A percentile compares a stretch with the other conserved stretches of the same genome.
Conservation (phyloP, 2,113 vertebrate genomes). For the Coregonus clupeaformis region DNA sequence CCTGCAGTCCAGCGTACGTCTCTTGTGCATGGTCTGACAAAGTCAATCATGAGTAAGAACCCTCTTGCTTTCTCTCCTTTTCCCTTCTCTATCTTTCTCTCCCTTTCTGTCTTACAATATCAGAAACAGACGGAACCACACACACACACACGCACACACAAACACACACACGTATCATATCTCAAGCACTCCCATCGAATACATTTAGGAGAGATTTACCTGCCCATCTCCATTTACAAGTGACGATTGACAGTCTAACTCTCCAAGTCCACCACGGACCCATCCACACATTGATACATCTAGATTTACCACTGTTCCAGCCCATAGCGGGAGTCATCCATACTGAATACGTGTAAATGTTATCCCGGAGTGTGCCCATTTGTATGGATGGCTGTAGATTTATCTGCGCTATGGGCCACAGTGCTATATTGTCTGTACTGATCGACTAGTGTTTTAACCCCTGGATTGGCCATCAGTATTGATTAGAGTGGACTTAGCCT, state of each 20-base stretch:
- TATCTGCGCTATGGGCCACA: slow-evolving; percentile 58
- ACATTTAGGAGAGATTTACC: slow-evolving; percentile 43
- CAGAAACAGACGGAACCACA: not conserved
- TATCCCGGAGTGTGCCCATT: slow-evolving; percentile 65
- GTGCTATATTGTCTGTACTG: slow-evolving; percentile 65
- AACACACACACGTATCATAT: slow-evolving; percentile 4
- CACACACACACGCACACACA: slow-evolving; percentile 9
- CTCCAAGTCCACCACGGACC: slow-evolving; percentile 21
- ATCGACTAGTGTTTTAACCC: slow-evolving; percentile 73
- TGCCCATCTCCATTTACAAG: slow-evolving; percentile 36
- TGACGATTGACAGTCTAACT: slow-evolving; percentile 41
- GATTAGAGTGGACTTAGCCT: slow-evolving; percentile 73
- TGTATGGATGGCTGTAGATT: slow-evolving; percentile 63
- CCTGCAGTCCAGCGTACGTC: slow-evolving; percentile 40
- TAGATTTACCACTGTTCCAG: slow-evolving; percentile 33
- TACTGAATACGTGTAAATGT: slow-evolving; percentile 49
- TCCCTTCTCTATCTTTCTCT: slow-evolving; percentile 1
- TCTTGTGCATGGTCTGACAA: not conserved
- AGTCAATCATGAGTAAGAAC: not conserved
- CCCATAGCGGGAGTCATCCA: slow-evolving; percentile 34
- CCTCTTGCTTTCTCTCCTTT: not conserved
- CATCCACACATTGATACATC: slow-evolving; percentile 9
- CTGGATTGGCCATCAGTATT: slow-evolving; percentile 73
- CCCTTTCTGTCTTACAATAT: not conserved
- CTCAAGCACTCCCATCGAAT: slow-evolving; percentile 8